Conservation (phyloP, 2,797 vertebrate species). For the Lacerta viridis region DNA sequence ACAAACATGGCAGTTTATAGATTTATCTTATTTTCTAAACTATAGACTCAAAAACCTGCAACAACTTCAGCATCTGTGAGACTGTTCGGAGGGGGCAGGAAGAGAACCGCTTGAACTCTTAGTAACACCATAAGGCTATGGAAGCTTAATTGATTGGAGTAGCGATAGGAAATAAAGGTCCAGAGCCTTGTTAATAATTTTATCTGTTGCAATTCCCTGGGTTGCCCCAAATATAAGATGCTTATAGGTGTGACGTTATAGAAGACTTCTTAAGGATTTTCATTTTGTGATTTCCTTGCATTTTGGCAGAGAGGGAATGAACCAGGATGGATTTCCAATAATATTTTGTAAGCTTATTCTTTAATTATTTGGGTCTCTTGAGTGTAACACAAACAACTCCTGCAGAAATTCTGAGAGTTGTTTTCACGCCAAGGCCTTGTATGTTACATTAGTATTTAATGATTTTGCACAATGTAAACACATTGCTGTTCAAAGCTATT, state of each 20-base stretch:
- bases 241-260: conserved; percentile 45
- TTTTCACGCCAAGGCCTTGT: conserved; percentile 52
- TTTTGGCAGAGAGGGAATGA: conserved; percentile 48
- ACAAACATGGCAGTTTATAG: conserved; percentile 19
- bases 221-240: conserved; percentile 35
- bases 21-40: conserved; percentile 12
- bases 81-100: background rate
- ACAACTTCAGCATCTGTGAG: conserved; percentile 23
- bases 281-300: conserved; percentile 60
- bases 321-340: conserved; percentile 50
- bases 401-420: conserved; percentile 49
- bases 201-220: conserved; percentile 51
- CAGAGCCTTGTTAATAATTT: conserved; percentile 52
- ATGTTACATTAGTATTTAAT: conserved; percentile 20
- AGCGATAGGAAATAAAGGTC: conserved; percentile 55
- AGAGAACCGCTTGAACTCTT: conserved; percentile 6
- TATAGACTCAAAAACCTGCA: background rate
- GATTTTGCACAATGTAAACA: conserved; percentile 25
- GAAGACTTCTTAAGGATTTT: conserved; percentile 57
- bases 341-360: conserved; percentile 59
- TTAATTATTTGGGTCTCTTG: conserved; percentile 60
- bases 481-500: conserved; percentile 22
- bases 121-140: conserved; percentile 43
- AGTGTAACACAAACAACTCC: conserved; percentile 49
- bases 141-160: conserved; percentile 48